Evolutionary conservation across 2,113 vertebrate species (phyloP), one percentile per base, ranked within the genome.

Genomic region (Sialia sialis): DNA sequence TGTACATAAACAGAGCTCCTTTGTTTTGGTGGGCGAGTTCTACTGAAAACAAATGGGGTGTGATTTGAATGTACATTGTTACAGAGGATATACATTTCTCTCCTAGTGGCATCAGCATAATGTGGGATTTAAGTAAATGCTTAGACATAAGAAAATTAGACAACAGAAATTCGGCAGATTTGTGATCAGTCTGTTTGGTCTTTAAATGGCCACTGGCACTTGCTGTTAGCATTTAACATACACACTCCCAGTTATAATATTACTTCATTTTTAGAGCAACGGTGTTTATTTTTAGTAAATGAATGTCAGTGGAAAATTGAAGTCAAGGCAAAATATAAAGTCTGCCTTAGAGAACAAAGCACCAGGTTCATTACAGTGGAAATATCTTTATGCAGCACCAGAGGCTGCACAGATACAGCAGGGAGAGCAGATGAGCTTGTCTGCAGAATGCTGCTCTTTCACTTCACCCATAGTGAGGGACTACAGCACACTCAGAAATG

Each of bases 261-360:
- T 11, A 13, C 49, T 85, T 69, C 20, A 9, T 59, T 87, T 88
- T 82, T 41, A 39, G 66, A 73, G 78, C 63, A 67, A 18, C 16
- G 16, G 32, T 36, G 30, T 74, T 88, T 70, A 63, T 67, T 91
- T 95, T 92, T 85, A 94, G 58, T 56, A 78, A 86, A 64, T 30
- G 11, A 72, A 72, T 52, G 22, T 41, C 49, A 76, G 23, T 18
- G 18, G 62, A 76, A 87, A 68, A 66, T 54, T 49, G 38, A 94
- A 84, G 20, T 60, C 38, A 16, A 82, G 63, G 82, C 29, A 82
- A 85, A 83, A 84, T 59, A 15, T 16, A 6, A 70, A 79, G 41
- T 79, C 76, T 41, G 49, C 62, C 20, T 46, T 36, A 16, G 48
- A 84, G 34, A 39, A 46, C n/a, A 59, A 55, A 90, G 21, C 11